Conservation (phyloP, 2,888 invertebrate species). For the Hydraecia micacea region DNA sequence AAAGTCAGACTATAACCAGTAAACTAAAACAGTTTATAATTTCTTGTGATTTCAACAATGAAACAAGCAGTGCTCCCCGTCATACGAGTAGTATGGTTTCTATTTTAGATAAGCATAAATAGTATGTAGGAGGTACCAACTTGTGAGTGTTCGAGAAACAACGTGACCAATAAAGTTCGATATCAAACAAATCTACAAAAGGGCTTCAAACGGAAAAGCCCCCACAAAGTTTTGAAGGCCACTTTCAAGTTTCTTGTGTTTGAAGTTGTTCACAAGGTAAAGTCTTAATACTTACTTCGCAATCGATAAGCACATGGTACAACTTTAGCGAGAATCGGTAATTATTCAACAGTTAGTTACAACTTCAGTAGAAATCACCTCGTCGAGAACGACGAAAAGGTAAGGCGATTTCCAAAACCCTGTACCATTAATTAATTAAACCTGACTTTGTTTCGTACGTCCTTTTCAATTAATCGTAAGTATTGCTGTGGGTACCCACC, state of each 20-base stretch:
- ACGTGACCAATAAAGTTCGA: constrained; percentile 46
- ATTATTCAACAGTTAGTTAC: not conserved
- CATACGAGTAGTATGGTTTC: not conserved
- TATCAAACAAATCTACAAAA: constrained; percentile 48
- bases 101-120: not conserved
- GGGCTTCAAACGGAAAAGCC: constrained; percentile 39
- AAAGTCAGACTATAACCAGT: not conserved
- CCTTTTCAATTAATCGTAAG: no score
- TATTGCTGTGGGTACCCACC: no score
- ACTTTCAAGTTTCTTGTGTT: constrained; percentile 51
- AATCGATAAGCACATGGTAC: constrained; percentile 31
- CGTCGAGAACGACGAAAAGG: not conserved
- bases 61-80: not conserved
- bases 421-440: no score
- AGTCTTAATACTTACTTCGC: constrained; percentile 35
- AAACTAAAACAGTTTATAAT: not conserved
- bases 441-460: no score
- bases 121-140: no score
- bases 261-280: constrained; percentile 42
- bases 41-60: not conserved
- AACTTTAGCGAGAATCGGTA: constrained; percentile 7
- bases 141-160: constrained; percentile 16
- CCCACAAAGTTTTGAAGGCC: constrained; percentile 41
- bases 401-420: not conserved
- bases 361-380: not conserved